Conservation (phyloP, 2,888 invertebrate species). For the Cryptocheilus praepositus region DNA sequence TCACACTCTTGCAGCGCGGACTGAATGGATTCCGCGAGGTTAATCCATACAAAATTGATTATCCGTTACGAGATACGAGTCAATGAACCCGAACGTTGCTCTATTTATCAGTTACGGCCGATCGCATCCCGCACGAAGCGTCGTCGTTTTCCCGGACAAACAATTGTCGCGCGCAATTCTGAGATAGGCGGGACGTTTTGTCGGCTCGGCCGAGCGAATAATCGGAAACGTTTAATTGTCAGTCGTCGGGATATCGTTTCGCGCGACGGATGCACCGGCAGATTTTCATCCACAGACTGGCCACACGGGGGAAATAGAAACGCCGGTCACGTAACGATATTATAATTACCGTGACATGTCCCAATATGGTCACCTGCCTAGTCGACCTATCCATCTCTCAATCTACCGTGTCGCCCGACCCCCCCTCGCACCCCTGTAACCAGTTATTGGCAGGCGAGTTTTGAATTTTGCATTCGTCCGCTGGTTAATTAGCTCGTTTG, state of each 20-base stretch:
- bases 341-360: neutral
- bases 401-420: neutral
- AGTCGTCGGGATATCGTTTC: too few species aligned
- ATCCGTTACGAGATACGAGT: conserved; percentile 1
- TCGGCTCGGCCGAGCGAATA: too few species aligned
- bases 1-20: conserved; percentile 2
- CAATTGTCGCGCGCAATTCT: too few species aligned
- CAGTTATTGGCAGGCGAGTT: neutral
- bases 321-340: neutral
- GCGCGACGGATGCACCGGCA: too few species aligned
- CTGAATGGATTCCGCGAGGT: neutral
- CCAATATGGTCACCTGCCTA: conserved; percentile 8
- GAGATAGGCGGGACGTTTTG: too few species aligned
- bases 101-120: too few species aligned
- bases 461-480: conserved; percentile 10
- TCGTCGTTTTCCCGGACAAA: too few species aligned
- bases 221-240: too few species aligned
- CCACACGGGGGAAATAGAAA: neutral
- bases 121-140: too few species aligned
- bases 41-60: conserved; percentile 8
- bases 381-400: neutral
- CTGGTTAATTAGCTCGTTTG: conserved; percentile 18
- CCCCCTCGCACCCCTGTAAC: neutral
- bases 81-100: neutral
- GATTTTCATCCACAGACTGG: too few species aligned